phyloP scores from a whole-genome alignment of 1,140 invertebrate genomes.

The Magallana ariakensis region DNA sequence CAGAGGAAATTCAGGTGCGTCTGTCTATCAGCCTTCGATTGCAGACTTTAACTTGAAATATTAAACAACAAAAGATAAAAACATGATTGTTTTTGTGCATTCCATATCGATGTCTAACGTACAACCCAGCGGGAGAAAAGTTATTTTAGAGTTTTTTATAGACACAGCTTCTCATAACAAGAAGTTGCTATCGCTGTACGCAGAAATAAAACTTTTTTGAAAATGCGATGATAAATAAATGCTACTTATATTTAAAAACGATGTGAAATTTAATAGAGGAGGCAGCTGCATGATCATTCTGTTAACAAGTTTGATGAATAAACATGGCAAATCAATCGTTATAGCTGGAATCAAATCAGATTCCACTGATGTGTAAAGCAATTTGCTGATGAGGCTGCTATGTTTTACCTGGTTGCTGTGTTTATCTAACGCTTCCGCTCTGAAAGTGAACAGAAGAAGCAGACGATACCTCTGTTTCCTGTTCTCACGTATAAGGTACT shows the following conservation, averaged over 20 bases:
- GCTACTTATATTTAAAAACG: neutral
- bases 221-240: neutral
- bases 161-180: neutral
- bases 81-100: slow-evolving; percentile 28
- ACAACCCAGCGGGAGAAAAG: neutral
- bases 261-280: neutral
- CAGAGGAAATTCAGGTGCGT: neutral
- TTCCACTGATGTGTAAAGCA: slow-evolving; percentile 1
- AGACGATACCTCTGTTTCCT: slow-evolving; percentile 57
- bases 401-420: slow-evolving; percentile 18
- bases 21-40: neutral
- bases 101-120: slow-evolving; percentile 29
- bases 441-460: slow-evolving; percentile 46
- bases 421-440: slow-evolving; percentile 7
- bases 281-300: neutral
- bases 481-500: slow-evolving; percentile 33
- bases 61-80: slow-evolving; percentile 16
- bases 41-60: neutral
- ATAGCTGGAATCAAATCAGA: neutral
- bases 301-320: neutral
- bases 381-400: neutral
- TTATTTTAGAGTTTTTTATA: neutral
- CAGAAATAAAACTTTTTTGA: neutral
- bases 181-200: neutral
- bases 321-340: neutral